Base-by-base conservation (phyloP, 2,797 vertebrate genomes). In the Salarias fasciatus region DNA sequence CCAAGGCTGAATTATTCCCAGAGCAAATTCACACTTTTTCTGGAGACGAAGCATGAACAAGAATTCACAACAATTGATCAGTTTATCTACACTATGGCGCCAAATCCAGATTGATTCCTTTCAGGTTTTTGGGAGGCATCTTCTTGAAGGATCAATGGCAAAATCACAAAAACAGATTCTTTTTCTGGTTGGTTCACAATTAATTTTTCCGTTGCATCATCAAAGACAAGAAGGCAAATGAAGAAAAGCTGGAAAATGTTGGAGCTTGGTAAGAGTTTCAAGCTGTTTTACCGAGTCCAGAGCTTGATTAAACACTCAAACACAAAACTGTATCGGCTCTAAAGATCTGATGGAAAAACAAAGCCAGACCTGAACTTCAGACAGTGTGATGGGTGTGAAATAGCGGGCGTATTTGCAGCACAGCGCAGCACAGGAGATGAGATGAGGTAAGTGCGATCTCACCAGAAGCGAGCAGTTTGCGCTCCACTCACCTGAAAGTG, bases 401-500 rank as follows among this genome's bases (percentile, higher is more conserved):
- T 64, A 48, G 54, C 3, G 52, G 50, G 57, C 61, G 47, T 31
- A 43, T 78, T 61, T 70, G 55, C 72, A 37, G 72, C 64, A 48
- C 31, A 37, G 43, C 37, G 30, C 63, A 62, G 47, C 33, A 4
- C 8, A 9, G 36, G 9, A 38, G 36, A 38, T 36, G 45, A 76
- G 84, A 83, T 77, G 73, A 79, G 72, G 76, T 59, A 56, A 72
- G 70, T 52, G 71, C n/a, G 6, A 59, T 64, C 64, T 70, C 64
- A 74, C 70, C 68, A 53, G 68, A 76, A 73, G 69, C 54, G 6
- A 69, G 53, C 9, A 51, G 61, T 77, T 86, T 83, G 56, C 66
- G 50, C 66, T 81, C 57, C 51, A 49, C 62, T 80, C 69, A 58
- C 69, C 77, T 74, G 53, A 85, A 82, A 86, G 75, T 86, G 86